Evolutionary conservation across 2,797 vertebrate species (phyloP).

Genomic region (Chaenodraco wilsoni): DNA sequence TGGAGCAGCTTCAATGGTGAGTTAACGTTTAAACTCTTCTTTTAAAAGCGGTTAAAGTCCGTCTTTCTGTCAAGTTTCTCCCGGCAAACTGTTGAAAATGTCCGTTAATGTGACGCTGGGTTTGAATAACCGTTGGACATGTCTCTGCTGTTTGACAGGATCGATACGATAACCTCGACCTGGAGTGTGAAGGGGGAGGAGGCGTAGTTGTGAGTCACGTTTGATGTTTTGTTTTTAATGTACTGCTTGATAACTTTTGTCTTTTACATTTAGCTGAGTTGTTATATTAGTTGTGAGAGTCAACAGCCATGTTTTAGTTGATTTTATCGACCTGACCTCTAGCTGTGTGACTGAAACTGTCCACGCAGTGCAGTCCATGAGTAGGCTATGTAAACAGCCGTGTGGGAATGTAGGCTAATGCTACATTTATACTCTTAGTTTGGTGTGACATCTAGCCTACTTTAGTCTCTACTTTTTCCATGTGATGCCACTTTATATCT

Average conservation of each 20-base stretch:
- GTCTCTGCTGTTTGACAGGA: conserved; percentile 53
- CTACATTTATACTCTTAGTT: too few relatives aligned
- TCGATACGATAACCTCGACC: conserved; percentile 58
- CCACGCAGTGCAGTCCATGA: too few relatives aligned
- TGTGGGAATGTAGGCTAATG: background rate
- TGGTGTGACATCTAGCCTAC: too few relatives aligned
- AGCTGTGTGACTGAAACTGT: background rate
- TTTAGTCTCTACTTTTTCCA: background rate
- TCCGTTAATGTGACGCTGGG: background rate
- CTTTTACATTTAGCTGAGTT: background rate
- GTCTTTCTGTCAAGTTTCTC: background rate
- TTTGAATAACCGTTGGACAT: background rate
- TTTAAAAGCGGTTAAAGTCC: background rate
- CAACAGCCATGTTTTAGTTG: background rate
- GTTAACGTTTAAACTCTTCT: background rate
- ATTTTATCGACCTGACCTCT: background rate
- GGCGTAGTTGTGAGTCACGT: conserved; percentile 56
- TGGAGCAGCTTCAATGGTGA: conserved; percentile 37
- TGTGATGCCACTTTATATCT: background rate
- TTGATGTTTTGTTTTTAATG: background rate
- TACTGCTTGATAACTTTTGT: background rate
- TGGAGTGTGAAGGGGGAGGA: conserved; percentile 67
- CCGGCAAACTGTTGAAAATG: background rate
- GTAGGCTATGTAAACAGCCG: background rate
- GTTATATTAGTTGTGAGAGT: background rate